These are phyloP conservation scores for Eudyptes chrysolophus DNA, from an alignment of 2,113 vertebrate genomes.

Conservation along the genomic window DNA sequence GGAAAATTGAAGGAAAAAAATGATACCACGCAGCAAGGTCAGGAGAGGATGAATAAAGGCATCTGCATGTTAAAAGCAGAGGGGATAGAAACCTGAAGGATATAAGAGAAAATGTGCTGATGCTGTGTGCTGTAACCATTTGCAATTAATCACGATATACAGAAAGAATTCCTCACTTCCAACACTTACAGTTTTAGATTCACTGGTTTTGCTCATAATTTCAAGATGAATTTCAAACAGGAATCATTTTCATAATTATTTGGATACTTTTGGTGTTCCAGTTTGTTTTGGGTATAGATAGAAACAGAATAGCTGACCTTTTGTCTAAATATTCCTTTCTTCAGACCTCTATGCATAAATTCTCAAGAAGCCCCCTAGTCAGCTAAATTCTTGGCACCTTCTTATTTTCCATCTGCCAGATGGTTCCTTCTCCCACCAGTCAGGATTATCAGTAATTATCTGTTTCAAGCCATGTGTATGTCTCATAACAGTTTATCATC, in stretches of 20 bases:
- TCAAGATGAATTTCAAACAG: neutral
- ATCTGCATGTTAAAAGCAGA: neutral
- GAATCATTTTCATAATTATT: neutral
- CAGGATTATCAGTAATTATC: slow-evolving; percentile 46
- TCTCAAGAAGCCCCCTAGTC: neutral
- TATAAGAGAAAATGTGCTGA: neutral
- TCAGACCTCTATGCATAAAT: slow-evolving; percentile 20
- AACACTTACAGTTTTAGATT: neutral
- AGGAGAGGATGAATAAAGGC: neutral
- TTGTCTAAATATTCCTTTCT: slow-evolving; percentile 25
- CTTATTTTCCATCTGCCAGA: slow-evolving; percentile 43
- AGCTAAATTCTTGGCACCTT: slow-evolving; percentile 29
- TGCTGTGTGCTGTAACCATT: neutral
- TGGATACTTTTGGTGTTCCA: neutral
- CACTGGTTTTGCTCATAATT: neutral
- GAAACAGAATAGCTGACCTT: slow-evolving; percentile 8
- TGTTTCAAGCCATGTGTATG: slow-evolving; percentile 4
- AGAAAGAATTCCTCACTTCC: neutral
- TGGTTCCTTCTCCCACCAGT: slow-evolving; percentile 47
- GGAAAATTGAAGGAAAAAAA: slow-evolving; percentile 28
- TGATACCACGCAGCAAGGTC: neutral
- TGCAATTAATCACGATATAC: neutral
- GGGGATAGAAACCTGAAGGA: neutral
- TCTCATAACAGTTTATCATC: slow-evolving; percentile 29
- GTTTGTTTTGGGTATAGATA: neutral